Evolutionary conservation across 1,140 invertebrate genomes (phyloP), one percentile per base, ranked within the genome.

Genomic region (Glossosoma conforme): DNA sequence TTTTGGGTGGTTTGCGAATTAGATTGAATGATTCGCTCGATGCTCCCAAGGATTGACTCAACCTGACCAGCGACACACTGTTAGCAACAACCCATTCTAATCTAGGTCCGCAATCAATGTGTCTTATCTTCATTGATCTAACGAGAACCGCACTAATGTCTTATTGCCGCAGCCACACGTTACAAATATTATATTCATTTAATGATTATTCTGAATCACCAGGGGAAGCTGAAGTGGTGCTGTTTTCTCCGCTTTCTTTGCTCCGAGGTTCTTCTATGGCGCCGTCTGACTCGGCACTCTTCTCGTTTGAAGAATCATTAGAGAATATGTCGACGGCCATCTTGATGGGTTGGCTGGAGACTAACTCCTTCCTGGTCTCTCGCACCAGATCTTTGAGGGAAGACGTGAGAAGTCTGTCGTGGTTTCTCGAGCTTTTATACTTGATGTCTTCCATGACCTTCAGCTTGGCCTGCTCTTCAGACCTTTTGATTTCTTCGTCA

Each of bases 251-350:
- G 19, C 30, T 44, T 17, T 8, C 35, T 37, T 10, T 11, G 2
- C 15, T 19, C 10, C 17, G 44, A 9, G 10, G 25, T 13, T 8
- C 21, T 46, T 15, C 24, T 48, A 17, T n/a, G 6, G n/a, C 37
- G 38, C 33, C 32, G 24, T 25, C 38, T 24, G 35, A 51, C 33
- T 14, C n/a, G 5, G 38, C 18, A 19, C 43, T 52, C 22, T 15
- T 36, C 9, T 44, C 48, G 33, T 40, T 50, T 9, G 43, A 38
- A 14, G 51, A 46, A 21, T 58, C 52, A 19, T 54, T 58, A 9
- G 56, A 37, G 24, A 58, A 58, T 20, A 58, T 54, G 24, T 58
- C 51, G 11, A 58, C 37, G 11, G 56, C 56, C 56, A 58, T 58
- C 44, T 58, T 58, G 17, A 58, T 58, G 1, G 56, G 56, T 44